Base-by-base conservation (phyloP, 2,113 vertebrate species). In the Leptodactylus fuscus region DNA sequence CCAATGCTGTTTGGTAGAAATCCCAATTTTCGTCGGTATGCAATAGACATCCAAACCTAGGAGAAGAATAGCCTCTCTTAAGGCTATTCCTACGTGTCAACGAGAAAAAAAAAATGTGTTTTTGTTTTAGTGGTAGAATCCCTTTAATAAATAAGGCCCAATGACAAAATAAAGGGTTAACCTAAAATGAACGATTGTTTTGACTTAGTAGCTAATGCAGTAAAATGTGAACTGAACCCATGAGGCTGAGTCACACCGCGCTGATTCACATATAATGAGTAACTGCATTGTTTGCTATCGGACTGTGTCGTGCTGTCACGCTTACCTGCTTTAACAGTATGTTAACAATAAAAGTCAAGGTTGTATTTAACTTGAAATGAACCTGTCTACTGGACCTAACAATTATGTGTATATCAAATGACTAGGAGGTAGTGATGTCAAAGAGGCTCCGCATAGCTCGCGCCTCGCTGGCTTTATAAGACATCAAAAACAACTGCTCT, bases 191-290 rank as follows among this genome's bases (percentile, higher is more conserved):
- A 3, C 2, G 13, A 4, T 24, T 44, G 69, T 74, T 48, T 74
- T 74, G 44, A 11, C 27, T 27, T 76, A 18, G 15, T 76, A 20
- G 51, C 27, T 34, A 18, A 16, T 41, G 22, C 34, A 41, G 36
- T 79, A 58, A 58, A 44, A 24, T 24, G 15, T 58, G 32, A 80
- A 16, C 10, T 18, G 20, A 18, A 15, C 53, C 53, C 77, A 60
- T 60, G 77, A 41, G 51, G n/a, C 18, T 36, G 75, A 79, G 32
- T 79, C 76, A 79, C 51, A 60, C 32, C n/a, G 76, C 13, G 22
- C 18, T 62, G 77, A 80, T 44, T 80, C 77, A 60, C 5, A 15
- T 41, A 62, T 38, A 36, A 53, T 41, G 53, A 60, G 36, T 27
- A 38, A 44, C 62, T 16, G 51, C 48, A 78, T n/a, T 60, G 51